A percentile compares a stretch with the other conserved stretches of the same genome.
These are phyloP conservation scores for Akabosia matsudoensis DNA, from an alignment of 1,140 invertebrate genomes.

Conservation along the genomic window DNA sequence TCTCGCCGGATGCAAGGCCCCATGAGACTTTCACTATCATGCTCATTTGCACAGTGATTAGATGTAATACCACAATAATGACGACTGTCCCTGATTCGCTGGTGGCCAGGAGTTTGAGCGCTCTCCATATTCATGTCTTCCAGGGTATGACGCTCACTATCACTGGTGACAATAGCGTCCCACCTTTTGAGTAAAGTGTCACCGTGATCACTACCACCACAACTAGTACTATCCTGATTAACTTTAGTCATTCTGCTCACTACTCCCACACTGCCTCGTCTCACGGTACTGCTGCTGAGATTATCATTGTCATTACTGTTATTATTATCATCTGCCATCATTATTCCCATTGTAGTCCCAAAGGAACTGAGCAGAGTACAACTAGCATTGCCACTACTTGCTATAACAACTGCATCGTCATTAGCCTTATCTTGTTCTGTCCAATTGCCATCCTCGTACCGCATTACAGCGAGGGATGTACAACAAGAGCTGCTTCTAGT, in stretches of 20 bases:
- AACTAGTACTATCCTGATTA: neutral
- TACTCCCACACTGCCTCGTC: neutral
- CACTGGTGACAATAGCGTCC: neutral
- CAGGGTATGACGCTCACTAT: conserved; percentile 6
- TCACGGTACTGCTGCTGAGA: too few relatives aligned
- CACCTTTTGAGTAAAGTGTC: neutral
- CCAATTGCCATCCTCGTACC: neutral
- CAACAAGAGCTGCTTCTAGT: neutral
- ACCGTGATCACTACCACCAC: neutral
- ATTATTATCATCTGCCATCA: neutral
- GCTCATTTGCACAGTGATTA: neutral
- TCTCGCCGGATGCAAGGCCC: neutral
- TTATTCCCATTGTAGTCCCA: conserved; percentile 4
- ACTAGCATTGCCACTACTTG: neutral
- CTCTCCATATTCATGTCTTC: neutral
- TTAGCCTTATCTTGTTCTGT: neutral
- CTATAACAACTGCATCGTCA: neutral
- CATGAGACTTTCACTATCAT: neutral
- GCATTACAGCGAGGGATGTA: neutral
- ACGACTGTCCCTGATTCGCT: neutral
- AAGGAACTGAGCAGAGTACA: neutral
- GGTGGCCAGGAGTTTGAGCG: neutral
- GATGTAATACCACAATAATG: neutral
- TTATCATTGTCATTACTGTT: conserved; percentile 2
- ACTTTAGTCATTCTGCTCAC: too few relatives aligned